Evolutionary conservation across 2,113 vertebrate genomes (phyloP).

Genomic region (Pachypanchax playfairii): DNA sequence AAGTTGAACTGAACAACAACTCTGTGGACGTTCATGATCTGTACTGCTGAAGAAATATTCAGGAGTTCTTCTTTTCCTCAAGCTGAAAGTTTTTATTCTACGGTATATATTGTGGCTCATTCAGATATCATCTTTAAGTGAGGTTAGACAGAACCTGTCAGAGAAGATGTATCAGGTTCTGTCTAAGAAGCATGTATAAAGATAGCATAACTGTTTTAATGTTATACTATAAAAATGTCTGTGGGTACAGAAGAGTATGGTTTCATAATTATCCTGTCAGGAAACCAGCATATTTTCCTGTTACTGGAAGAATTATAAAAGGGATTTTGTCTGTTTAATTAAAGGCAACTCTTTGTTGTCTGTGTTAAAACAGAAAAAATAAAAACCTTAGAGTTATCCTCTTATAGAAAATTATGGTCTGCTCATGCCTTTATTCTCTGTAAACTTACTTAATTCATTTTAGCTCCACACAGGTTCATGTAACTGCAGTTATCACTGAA

Average conservation of each 20-base stretch:
- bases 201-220: too few relatives aligned
- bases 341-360: slow-evolving; percentile 7
- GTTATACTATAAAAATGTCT: not conserved
- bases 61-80: too few relatives aligned
- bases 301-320: not conserved
- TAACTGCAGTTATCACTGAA: slow-evolving; percentile 3
- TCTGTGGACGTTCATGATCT: too few relatives aligned
- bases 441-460: not conserved
- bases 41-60: too few relatives aligned
- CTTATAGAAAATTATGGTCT: not conserved
- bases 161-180: too few relatives aligned
- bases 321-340: not conserved
- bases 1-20: too few relatives aligned
- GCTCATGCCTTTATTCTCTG: not conserved
- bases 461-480: not conserved
- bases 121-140: too few relatives aligned
- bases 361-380: not conserved
- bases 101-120: too few relatives aligned
- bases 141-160: too few relatives aligned
- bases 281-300: not conserved
- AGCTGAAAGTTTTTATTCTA: too few relatives aligned
- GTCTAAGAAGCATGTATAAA: too few relatives aligned
- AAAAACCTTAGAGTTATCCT: slow-evolving; percentile 3
- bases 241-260: not conserved
- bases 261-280: slow-evolving; percentile 1